phyloP scores from a whole-genome alignment of 1,140 invertebrate species.

The Potamilus streckersoni region DNA sequence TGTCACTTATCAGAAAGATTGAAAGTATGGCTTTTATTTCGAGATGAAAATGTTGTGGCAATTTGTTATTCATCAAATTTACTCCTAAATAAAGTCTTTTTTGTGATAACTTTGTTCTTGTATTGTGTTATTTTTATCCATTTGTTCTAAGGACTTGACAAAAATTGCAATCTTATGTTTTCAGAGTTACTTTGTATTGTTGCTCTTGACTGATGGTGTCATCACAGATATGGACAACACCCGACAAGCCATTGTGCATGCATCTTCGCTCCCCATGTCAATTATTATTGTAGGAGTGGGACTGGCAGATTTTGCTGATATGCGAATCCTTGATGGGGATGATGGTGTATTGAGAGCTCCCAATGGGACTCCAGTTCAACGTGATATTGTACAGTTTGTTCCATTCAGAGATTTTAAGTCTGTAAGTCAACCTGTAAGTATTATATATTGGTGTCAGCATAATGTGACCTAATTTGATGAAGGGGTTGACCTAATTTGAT shows the following conservation, averaged over 20 bases:
- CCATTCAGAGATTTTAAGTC: conserved; percentile 70
- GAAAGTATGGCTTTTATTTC: no score
- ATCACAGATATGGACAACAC: conserved; percentile 78
- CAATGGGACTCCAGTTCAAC: conserved; percentile 65
- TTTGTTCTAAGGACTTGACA: neutral
- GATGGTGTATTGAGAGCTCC: conserved; percentile 66
- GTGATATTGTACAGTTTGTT: conserved; percentile 76
- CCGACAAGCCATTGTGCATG: conserved; percentile 72
- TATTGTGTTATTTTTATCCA: neutral
- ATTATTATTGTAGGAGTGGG: conserved; percentile 77
- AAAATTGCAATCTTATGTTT: conserved; percentile 8
- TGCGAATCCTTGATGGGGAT: conserved; percentile 74
- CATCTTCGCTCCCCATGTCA: conserved; percentile 73
- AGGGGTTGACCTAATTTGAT: no score
- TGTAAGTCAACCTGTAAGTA: conserved; percentile 42
- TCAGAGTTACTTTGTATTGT: conserved; percentile 74
- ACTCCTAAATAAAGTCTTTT: neutral
- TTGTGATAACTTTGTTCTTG: neutral
- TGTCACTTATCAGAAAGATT: no score
- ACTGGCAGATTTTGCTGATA: conserved; percentile 71
- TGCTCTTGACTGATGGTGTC: conserved; percentile 78
- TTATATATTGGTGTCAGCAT: neutral
- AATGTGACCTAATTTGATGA: no score
- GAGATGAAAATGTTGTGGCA: no score
- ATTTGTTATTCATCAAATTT: no score